Evolutionary conservation across 2,888 invertebrate species (phyloP), one percentile per base, ranked within the genome.

Genomic region (Lithophane leautieri): DNA sequence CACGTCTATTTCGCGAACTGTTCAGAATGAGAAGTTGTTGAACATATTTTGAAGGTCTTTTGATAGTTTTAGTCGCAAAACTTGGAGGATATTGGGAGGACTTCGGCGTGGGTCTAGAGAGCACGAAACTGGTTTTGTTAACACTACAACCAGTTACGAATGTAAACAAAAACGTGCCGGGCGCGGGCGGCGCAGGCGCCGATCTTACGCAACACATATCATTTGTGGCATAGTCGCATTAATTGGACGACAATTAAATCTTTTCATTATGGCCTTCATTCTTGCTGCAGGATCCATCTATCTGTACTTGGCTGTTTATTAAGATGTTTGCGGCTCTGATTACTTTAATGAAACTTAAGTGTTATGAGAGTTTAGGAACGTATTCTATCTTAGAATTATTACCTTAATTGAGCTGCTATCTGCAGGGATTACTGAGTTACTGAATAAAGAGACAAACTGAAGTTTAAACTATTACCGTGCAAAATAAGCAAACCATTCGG

Each of bases 111-210:
- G 82, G 87, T 85, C 76, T 79, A 78, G 77, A 79, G 81, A 85
- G 66, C 81, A 81, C 71, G 61, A 81, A 93, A 94, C 93, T 87
- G 93, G 94, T 94, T 94, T 92, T 81, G 84, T 90, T 89, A 88
- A 90, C 90, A 86, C 84, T 81, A 89, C 85, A 92, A 94, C 94
- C 92, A 89, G 94, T 94, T 92, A 88, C 88, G 88, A 90, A 92
- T 91, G 94, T 94, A 94, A 94, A 95, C 94, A 95, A 92, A 94
- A 92, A 93, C 90, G 88, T 83, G 79, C 80, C 85, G 89, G 81
- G 60, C 67, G 74, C 85, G 89, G 81, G 60, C 67, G 74, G 70
- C 73, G 75, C 81, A 73, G 74, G 69, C 70, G 76, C 77, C 79
- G 73, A 83, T 85, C 75, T 88, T 88, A 78, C 88, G 84, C 81